Conservation (phyloP, 2,797 vertebrate genomes). For the Emys orbicularis region DNA sequence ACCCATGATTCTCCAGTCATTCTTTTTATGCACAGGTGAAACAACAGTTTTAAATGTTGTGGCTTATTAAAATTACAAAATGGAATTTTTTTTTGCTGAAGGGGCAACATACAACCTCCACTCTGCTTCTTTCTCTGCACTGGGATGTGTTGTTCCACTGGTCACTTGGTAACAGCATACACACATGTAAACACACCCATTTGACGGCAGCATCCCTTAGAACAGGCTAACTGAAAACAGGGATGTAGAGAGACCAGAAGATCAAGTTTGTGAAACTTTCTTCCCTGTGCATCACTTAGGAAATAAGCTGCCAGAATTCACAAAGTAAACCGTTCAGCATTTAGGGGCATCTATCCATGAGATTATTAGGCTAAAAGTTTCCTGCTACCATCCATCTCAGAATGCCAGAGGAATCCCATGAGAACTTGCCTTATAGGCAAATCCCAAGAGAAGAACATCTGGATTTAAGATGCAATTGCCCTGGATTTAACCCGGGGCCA, state of each 20-base stretch:
- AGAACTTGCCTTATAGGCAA: conserved; percentile 76
- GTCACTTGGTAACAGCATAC: conserved; percentile 67
- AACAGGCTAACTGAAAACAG: conserved; percentile 75
- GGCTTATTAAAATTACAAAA: not conserved
- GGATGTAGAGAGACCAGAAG: conserved; percentile 55
- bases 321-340: conserved; percentile 64
- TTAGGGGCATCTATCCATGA: conserved; percentile 69
- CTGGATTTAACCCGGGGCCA: conserved; percentile 76
- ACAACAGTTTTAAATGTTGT: conserved; percentile 12
- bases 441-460: conserved; percentile 84
- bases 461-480: conserved; percentile 79
- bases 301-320: conserved; percentile 70
- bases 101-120: not conserved
- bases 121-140: not conserved
- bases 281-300: conserved; percentile 39
- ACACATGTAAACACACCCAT: conserved; percentile 68
- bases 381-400: conserved; percentile 76
- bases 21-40: not conserved
- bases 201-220: conserved; percentile 48
- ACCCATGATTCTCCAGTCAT: not conserved
- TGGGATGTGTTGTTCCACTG: conserved; percentile 19
- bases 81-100: not conserved
- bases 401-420: conserved; percentile 76
- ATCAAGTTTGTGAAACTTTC: conserved; percentile 65
- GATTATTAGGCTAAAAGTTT: conserved; percentile 68